Evolutionary conservation across 2,888 invertebrate species (phyloP), one percentile per base, ranked within the genome.

Genomic region (Cactoblastis cactorum): DNA sequence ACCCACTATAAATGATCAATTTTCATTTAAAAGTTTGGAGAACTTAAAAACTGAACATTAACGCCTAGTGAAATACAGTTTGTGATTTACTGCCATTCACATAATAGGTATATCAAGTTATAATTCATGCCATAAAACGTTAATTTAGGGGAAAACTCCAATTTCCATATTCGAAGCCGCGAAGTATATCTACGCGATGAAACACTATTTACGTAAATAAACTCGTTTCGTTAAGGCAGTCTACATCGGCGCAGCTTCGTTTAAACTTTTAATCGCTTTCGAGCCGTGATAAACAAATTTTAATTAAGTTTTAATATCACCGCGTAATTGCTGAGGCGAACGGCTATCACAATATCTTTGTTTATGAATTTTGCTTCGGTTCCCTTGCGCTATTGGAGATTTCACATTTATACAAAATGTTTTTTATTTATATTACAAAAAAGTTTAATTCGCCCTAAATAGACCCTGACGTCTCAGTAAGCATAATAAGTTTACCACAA

Each of bases 281-380:
- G 76, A 86, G 83, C 81, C 82, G 81, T 80, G 87, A 87, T 87
- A 84, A 88, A 86, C 86, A 86, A 87, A 87, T 87, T 88, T 89
- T 87, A 87, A 88, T 88, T 87, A 87, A 85, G 83, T 87, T 88
- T 88, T 87, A 88, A 88, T 88, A 88, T 88, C 81, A 85, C 83
- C 83, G 77, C 86, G 83, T 86, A 88, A 89, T 88, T 86, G 83
- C 83, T 72, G 78, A 79, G 78, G 78, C 83, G 80, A 72, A 71
- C 69, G 76, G 77, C 78, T 81, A 84, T 84, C 76, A 77, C 77
- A 78, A 82, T 84, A 80, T 75, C 74, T 79, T 76, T 72, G 76
- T 77, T 79, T 77, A 82, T 83, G 80, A 83, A 83, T 79, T 76
- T 72, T 63, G 68, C 65, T 67, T 60, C 62, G 41, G 34, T 49